Evolutionary conservation across 2,797 vertebrate species (phyloP).

Genomic region (Pangasius djambal): DNA sequence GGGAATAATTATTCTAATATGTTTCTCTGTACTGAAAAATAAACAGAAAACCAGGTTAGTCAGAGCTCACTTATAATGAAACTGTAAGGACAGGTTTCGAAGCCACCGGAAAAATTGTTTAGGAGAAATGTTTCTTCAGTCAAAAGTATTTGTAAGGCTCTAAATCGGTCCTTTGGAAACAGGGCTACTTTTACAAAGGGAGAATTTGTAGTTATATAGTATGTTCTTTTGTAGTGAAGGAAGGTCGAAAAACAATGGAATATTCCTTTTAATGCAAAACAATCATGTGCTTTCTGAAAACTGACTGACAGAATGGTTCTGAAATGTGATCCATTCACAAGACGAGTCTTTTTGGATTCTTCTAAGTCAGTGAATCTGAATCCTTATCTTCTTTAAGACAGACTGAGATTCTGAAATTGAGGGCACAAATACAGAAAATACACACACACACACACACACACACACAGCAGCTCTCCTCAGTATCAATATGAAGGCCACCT

Average conservation of each 20-base stretch:
- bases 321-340: neutral
- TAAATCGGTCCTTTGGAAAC: neutral
- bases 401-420: neutral
- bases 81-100: neutral
- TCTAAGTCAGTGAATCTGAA: neutral
- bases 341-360: neutral
- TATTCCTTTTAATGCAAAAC: neutral
- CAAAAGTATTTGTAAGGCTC: neutral
- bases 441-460: conserved; percentile 19
- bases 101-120: neutral
- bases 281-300: neutral
- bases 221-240: neutral
- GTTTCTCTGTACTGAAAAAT: neutral
- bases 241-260: neutral
- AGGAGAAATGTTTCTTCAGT: neutral
- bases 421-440: neutral
- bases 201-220: neutral
- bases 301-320: neutral
- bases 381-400: neutral
- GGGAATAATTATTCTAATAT: neutral
- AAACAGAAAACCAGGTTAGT: neutral
- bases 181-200: neutral
- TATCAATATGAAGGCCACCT: conserved; percentile 30
- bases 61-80: neutral
- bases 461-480: neutral